Base-by-base conservation (phyloP, 2,113 vertebrate species). In the Aegotheles bennettii region DNA sequence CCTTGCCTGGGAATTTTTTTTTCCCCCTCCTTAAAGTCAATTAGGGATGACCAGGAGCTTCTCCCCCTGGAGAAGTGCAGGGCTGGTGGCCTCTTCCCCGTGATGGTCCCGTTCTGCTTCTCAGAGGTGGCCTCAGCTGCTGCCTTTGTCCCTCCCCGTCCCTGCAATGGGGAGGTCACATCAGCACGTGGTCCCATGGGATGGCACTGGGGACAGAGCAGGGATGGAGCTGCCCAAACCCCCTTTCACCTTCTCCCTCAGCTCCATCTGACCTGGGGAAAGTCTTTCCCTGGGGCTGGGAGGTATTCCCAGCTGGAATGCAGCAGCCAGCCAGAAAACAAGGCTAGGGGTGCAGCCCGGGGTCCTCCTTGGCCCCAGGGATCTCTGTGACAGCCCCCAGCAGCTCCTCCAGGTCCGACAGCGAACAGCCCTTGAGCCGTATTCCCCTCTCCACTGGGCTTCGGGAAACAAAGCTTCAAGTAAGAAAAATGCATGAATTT, bases 51-150 rank as follows among this genome's bases (percentile, higher is more conserved):
- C 35, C 29, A 50, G 69, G 74, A 77, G 53, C n/a, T 28, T 47
- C 75, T 63, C 53, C 35, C 71, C 7, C 4, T 0, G 1, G 77
- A 2, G 40, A 17, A 38, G n/a, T 5, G 0, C 23, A 1, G 56
- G 45, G 42, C 87, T 36, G 54, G 29, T 35, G 59, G 70, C 75
- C 70, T 42, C 48, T 59, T 9, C 8, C 28, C 47, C 1, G 1
- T 2, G 56, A 7, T 2, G 29, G 8, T 31, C 36, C 57, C 33
- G 2, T 45, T 47, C 42, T 20, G 64, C 15, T 48, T 5, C 6
- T 14, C 42, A 42, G 61, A 18, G 16, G 40, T 13, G 56, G 75
- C 57, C 36, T 48, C 68, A 50, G 80, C 51, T 73, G 83, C 63
- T n/a, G 54, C 40, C 38, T 35, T 28, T 33, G 78, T 20, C 48